Percentiles rank a stretch among this genome's conserved stretches.
Conservation (phyloP, 2,888 invertebrate species). For the Idaea dimidiata region DNA sequence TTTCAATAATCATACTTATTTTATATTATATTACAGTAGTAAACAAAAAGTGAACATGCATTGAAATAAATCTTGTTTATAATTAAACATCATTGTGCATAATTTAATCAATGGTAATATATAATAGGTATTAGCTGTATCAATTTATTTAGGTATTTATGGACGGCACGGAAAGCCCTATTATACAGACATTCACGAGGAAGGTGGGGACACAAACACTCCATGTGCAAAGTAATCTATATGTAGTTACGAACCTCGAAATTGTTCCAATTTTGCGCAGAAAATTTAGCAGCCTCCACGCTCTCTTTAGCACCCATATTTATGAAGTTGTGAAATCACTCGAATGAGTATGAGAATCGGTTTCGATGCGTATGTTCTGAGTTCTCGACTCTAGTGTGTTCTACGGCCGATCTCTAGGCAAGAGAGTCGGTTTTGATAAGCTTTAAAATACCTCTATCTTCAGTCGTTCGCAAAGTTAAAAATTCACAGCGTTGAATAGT, state of each 20-base stretch:
- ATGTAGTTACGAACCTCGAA: conserved; percentile 85
- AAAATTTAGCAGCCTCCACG: conserved; percentile 90
- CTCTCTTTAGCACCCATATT: conserved; percentile 91
- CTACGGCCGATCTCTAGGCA: conserved; percentile 66
- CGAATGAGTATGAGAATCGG: conserved; percentile 70
- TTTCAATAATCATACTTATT: conserved; percentile 10
- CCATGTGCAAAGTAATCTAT: conserved; percentile 78
- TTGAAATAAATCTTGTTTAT: conserved; percentile 22
- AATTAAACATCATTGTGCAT: conserved; percentile 37
- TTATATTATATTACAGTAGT: conserved; percentile 11
- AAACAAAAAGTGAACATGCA: conserved; percentile 62
- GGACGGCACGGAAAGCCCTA: conserved; percentile 42
- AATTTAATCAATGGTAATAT: conserved; percentile 8
- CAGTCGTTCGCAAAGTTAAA: conserved; percentile 70
- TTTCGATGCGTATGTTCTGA: conserved; percentile 74
- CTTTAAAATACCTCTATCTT: conserved; percentile 74
- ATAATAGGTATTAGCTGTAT: conserved; percentile 7
- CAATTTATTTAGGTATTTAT: conserved; percentile 15
- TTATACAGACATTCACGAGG: conserved; percentile 69
- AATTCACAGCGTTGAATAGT: conserved; percentile 75
- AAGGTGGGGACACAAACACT: conserved; percentile 75
- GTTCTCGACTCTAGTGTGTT: conserved; percentile 73
- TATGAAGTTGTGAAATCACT: conserved; percentile 75
- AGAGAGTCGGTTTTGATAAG: conserved; percentile 65
- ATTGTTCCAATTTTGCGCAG: conserved; percentile 90